Percentiles rank a stretch among this genome's conserved stretches.
These are phyloP conservation scores for Allacma fusca DNA, from an alignment of 2,888 invertebrate genomes.

Conservation along the genomic window DNA sequence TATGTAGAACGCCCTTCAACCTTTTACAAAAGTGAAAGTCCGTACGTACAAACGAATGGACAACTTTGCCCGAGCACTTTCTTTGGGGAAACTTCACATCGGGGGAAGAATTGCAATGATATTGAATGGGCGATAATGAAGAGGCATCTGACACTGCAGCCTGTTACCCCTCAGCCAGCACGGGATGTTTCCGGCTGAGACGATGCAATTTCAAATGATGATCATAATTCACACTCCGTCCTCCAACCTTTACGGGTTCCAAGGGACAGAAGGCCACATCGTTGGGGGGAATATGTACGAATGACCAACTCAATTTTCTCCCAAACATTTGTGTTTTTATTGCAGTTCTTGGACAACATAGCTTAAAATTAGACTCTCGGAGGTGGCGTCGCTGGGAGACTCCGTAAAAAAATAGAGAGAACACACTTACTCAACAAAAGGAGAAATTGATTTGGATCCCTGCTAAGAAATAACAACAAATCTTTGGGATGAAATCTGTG, in stretches of 20 bases:
- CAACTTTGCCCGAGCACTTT: too few species aligned
- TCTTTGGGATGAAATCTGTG: slow-evolving; percentile 1
- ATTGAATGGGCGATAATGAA: background rate
- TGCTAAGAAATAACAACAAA: background rate
- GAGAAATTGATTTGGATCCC: background rate
- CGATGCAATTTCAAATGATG: slow-evolving; percentile 3
- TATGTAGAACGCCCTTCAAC: too few species aligned
- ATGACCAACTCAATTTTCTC: background rate
- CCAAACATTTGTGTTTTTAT: too few species aligned
- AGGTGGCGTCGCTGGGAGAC: too few species aligned
- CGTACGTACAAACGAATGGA: too few species aligned
- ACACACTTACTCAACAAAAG: too few species aligned
- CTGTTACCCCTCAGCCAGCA: background rate
- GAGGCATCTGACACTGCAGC: background rate
- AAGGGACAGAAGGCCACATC: background rate
- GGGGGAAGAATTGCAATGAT: background rate
- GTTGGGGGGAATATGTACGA: background rate
- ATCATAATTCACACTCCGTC: background rate
- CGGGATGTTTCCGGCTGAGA: background rate
- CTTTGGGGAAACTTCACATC: background rate
- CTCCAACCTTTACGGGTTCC: too few species aligned
- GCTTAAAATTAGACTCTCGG: too few species aligned
- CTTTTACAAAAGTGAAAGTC: too few species aligned
- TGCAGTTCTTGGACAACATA: too few species aligned
- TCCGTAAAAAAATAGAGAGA: too few species aligned